These are phyloP conservation scores for Conopomorpha cramerella DNA, from an alignment of 1,140 invertebrate genomes.

Conservation along the genomic window DNA sequence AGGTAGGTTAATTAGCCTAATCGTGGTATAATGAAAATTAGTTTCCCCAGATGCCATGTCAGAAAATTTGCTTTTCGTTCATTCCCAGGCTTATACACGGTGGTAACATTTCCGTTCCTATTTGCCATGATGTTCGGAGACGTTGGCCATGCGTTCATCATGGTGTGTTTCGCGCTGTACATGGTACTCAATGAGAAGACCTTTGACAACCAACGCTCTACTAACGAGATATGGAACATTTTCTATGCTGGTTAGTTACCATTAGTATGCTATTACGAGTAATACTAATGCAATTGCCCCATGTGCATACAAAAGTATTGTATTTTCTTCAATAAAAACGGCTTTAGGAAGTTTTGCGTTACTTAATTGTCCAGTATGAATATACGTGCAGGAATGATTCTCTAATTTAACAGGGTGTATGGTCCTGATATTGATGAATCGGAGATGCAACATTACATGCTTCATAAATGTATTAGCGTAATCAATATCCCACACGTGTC, in stretches of 20 bases:
- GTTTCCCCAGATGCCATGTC: neutral
- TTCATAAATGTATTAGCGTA: too few relatives aligned
- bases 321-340: too few relatives aligned
- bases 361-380: too few relatives aligned
- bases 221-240: constrained; percentile 91
- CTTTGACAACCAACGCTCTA: constrained; percentile 66
- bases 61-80: constrained; percentile 7
- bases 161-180: constrained; percentile 75
- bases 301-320: too few relatives aligned
- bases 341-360: too few relatives aligned
- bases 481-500: too few relatives aligned
- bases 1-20: constrained; percentile 15
- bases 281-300: too few relatives aligned
- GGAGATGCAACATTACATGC: too few relatives aligned
- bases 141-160: constrained; percentile 86
- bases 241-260: constrained; percentile 97
- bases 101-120: constrained; percentile 97
- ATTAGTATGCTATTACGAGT: constrained; percentile 1
- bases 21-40: neutral
- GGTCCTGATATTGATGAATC: too few relatives aligned
- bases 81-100: constrained; percentile 83
- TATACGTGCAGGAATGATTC: too few relatives aligned
- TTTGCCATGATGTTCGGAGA: constrained; percentile 99
- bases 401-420: too few relatives aligned
- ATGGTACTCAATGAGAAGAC: constrained; percentile 81